Percentiles rank a stretch among this genome's conserved stretches.
Evolutionary conservation across 2,113 vertebrate species (phyloP).

Genomic region (Salvelinus fontinalis): DNA sequence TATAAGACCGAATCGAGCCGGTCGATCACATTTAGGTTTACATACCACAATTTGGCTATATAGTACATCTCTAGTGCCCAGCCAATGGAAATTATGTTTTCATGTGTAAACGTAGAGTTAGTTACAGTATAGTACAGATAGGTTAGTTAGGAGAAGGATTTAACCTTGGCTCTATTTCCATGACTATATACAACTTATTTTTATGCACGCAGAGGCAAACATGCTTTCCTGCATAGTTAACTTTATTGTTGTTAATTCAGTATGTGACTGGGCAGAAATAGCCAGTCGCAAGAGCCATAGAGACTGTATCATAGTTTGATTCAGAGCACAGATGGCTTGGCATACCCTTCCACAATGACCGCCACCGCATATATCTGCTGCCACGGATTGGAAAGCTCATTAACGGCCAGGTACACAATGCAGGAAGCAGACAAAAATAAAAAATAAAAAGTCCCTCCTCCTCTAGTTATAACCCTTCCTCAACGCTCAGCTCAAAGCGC

Average conservation of each 20-base stretch:
- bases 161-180: neutral
- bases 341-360: neutral
- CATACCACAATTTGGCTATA: slow-evolving; percentile 1
- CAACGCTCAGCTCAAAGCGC: neutral
- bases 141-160: neutral
- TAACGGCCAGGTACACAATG: slow-evolving; percentile 14
- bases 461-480: neutral
- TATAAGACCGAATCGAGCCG: too few relatives aligned
- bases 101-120: neutral
- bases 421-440: neutral
- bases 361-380: neutral
- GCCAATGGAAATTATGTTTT: neutral
- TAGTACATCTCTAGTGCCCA: neutral
- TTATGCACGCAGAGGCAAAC: neutral
- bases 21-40: neutral
- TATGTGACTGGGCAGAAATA: slow-evolving; percentile 16
- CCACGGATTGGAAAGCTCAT: neutral
- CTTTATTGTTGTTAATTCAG: slow-evolving; percentile 13
- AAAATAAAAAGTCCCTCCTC: neutral
- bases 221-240: neutral
- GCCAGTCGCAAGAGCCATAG: neutral
- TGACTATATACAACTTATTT: neutral
- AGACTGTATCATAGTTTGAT: slow-evolving; percentile 8
- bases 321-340: slow-evolving; percentile 2
- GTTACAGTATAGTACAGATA: neutral